Evolutionary conservation across 2,797 vertebrate species (phyloP), one percentile per base, ranked within the genome.

Genomic region (Galagoides demidoff): DNA sequence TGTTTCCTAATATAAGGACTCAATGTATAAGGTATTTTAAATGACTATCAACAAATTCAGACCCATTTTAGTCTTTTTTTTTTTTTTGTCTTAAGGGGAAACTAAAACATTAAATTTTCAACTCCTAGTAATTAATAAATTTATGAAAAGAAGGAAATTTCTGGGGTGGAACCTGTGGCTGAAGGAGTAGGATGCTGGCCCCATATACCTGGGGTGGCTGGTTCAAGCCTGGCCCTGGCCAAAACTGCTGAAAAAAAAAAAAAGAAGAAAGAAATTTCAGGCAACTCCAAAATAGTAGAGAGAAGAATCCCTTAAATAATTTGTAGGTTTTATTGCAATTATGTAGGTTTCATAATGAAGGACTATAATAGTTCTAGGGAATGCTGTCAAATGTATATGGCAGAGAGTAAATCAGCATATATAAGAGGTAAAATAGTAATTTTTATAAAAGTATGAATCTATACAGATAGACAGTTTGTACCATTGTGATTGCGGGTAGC

Each of bases 91-190:
- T 90, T 94, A 85, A 22, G n/a, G 45, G 45, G 22, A 92, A 14
- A 9, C 37, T 89, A 78, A 89, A 96, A 73, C 27, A 92, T 76
- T 93, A 76, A 91, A 64, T 83, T 95, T 88, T 95, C 68, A 95
- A 68, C 25, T 86, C 25, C 12, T 0, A 79, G 19, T 74, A 84
- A 85, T 29, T 89, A 82, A 88, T 43, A 43, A 43, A 43, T 43
- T 43, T 43, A 43, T 82, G 2, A 59, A 92, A 89, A 92, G 14
- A 70, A 88, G 66, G 10, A 84, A 81, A 52, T 55, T 95, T 84
- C 27, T 86, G 52, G 4, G 49, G 49, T 52, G 14, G 14, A 14
- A 13, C 49, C 49, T 52, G 49, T 52, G 49, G 49, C 49, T 52
- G 14, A 52, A 52, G 14, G 49, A 52, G 49, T 52, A 52, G 49